phyloP scores from a whole-genome alignment of 2,113 vertebrate genomes.

The Camarhynchus parvulus region DNA sequence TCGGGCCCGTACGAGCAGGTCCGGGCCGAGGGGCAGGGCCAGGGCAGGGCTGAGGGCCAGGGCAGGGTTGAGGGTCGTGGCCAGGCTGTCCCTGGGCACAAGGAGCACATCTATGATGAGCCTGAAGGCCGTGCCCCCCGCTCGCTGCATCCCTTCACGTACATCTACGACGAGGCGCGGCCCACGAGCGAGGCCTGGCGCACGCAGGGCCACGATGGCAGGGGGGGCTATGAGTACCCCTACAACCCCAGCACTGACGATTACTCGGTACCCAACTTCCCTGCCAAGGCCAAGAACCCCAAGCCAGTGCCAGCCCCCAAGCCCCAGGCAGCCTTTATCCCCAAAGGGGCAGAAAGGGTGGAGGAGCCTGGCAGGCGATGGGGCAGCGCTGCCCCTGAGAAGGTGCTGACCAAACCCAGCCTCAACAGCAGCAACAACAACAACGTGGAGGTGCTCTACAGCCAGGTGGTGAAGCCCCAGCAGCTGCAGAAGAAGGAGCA shows the following conservation, averaged over 20 bases:
- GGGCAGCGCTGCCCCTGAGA: not conserved
- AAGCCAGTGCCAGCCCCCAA: constrained; percentile 87
- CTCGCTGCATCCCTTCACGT: not conserved
- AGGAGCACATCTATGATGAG: constrained; percentile 93
- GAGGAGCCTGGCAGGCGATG: constrained; percentile 35
- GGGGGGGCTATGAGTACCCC: constrained; percentile 73
- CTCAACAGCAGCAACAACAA: constrained; percentile 81
- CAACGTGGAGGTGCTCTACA: constrained; percentile 80
- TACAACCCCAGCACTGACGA: constrained; percentile 77
- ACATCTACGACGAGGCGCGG: constrained; percentile 84
- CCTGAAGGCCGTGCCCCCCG: constrained; percentile 81
- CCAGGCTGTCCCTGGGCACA: not conserved
- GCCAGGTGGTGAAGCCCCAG: constrained; percentile 79
- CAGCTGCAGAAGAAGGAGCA: constrained; percentile 21
- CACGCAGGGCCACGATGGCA: constrained; percentile 70
- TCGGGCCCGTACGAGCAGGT: constrained; percentile 80
- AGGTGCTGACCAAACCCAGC: constrained; percentile 11
- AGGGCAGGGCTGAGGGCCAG: constrained; percentile 37
- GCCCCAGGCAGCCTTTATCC: constrained; percentile 63
- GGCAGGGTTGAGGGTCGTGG: constrained; percentile 4
- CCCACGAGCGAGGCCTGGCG: constrained; percentile 76
- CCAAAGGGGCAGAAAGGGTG: constrained; percentile 66
- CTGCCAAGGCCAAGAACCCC: constrained; percentile 63
- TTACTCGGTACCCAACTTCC: constrained; percentile 70
- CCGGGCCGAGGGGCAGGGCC: constrained; percentile 48